Base-by-base conservation (phyloP, 2,888 invertebrate species). In the Lasioglossum pauxillum region DNA sequence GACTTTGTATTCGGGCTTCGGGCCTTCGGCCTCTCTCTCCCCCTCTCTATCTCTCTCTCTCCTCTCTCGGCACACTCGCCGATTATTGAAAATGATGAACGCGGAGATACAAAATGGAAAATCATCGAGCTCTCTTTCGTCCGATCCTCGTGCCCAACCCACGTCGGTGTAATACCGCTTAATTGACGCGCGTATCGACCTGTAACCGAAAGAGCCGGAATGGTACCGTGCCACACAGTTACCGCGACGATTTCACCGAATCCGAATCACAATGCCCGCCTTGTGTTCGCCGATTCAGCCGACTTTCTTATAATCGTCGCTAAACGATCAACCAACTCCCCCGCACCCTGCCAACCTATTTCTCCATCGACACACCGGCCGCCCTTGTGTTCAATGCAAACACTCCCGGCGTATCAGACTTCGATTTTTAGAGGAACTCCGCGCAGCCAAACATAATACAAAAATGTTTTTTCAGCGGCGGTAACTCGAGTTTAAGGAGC, bases 1-100 rank as follows among this genome's bases (percentile, higher is more conserved):
- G 69, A 69, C 69, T 38, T 69, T 69, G 69, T 38, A 69, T 69
- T 35, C 38, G 69, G 16, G 64, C 31, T 67, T 31, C 8, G 35
- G 67, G 27, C 19, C 60, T 60, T 35, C 19, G 67, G 16, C 5
- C 16, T 49, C 8, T 8, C 49, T 49, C 7, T 49, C 7, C 23
- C 49, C 2, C 49, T 23, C 23, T 49, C 7, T 23, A 23, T 23
- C 8, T 8, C 23, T 23, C 8, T 19, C 7, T 49, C 35, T 31
- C 31, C 1, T 1, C 1, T 23, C 7, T 0, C 16, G 35, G 0
- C 8, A 16, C 27, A 27, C 35, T 23, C 35, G 67, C 23, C 35
- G 19, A 67, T 67, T 67, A 67, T 35, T 67, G 67, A 67, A 67
- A 35, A 67, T 23, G 35, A 19, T 7, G 67, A 35, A 35, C 67